Conservation (phyloP, 35 echinoderm and acorn worm species). For the Lytechinus pictus region DNA sequence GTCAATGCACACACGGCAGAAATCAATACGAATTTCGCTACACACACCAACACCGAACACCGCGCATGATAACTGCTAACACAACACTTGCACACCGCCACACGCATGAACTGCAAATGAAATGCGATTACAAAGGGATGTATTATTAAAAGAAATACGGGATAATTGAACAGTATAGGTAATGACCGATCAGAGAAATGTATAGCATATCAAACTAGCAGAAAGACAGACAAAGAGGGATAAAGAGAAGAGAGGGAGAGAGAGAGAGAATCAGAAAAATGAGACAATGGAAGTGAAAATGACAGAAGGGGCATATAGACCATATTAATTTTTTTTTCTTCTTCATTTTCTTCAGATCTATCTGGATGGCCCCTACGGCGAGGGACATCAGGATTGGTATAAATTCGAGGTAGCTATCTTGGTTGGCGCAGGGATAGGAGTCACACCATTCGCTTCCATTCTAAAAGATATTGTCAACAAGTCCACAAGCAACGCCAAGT, state of each 20-base stretch:
- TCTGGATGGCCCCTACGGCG: constrained; percentile 77
- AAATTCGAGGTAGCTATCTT: constrained; percentile 76
- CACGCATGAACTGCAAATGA: background rate
- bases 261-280: background rate
- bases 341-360: constrained; percentile 52
- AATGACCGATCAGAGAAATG: too few species aligned
- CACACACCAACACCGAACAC: background rate
- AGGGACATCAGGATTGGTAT: constrained; percentile 83
- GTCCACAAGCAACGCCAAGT: background rate
- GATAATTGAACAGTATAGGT: background rate
- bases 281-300: background rate
- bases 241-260: background rate
- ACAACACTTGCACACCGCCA: background rate
- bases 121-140: background rate
- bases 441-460: constrained; percentile 76
- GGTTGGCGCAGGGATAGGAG: constrained; percentile 75
- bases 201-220: background rate
- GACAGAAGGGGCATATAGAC: background rate
- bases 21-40: background rate
- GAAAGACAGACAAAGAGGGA: background rate
- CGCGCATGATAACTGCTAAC: background rate
- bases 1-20: background rate
- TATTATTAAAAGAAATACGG: background rate
- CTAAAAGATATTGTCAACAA: constrained; percentile 42
- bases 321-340: background rate